Evolutionary conservation across 2,888 invertebrate genomes (phyloP).

Genomic region (Fabriciana adippe): DNA sequence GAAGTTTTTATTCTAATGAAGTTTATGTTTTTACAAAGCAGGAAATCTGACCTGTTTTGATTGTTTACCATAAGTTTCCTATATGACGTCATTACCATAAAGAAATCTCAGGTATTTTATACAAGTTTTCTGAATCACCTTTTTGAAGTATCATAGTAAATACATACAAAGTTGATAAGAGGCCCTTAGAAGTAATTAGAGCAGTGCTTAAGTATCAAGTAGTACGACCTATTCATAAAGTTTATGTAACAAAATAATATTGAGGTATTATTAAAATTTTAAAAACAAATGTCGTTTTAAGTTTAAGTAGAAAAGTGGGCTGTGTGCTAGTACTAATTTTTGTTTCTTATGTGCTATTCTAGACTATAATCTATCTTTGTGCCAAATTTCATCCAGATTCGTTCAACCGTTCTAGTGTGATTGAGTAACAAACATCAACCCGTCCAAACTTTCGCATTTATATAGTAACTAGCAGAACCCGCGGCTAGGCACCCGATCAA

Average conservation of each 20-base stretch:
- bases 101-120: conserved; percentile 20
- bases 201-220: conserved; percentile 7
- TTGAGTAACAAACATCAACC: no score
- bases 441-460: no score
- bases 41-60: conserved; percentile 18
- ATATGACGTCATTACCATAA: conserved; percentile 20
- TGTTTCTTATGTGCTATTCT: not conserved
- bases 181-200: conserved; percentile 9
- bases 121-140: conserved; percentile 7
- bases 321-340: not conserved
- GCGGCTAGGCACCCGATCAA: no score
- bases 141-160: not conserved
- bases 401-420: no score
- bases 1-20: not conserved
- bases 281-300: not conserved
- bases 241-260: not conserved
- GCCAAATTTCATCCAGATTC: no score
- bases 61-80: conserved; percentile 16
- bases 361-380: no score
- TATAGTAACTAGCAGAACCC: no score
- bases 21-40: conserved; percentile 10
- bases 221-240: conserved; percentile 7
- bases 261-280: not conserved
- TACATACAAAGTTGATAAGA: conserved; percentile 3
- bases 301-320: not conserved